These are phyloP conservation scores for Trinorchestia longiramus DNA, from an alignment of 1,140 invertebrate genomes.

Conservation along the genomic window DNA sequence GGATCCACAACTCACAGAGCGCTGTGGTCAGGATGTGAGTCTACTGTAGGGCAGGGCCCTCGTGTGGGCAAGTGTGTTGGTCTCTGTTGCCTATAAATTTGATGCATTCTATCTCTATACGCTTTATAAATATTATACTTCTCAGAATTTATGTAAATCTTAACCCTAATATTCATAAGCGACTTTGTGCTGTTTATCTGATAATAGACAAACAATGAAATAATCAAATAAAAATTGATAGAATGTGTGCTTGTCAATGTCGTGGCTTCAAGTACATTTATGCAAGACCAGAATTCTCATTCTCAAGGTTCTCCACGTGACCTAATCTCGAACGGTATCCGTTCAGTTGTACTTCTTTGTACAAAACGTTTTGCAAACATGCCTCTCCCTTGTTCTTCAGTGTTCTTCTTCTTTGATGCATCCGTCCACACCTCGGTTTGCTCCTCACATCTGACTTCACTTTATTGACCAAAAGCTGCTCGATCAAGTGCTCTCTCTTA, in stretches of 20 bases:
- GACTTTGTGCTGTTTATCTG: neutral
- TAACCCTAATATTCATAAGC: neutral
- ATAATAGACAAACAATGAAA: neutral
- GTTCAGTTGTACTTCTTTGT: neutral
- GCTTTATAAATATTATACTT: too few species aligned
- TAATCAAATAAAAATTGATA: neutral
- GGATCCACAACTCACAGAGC: slow-evolving; percentile 83
- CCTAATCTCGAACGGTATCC: neutral
- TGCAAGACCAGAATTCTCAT: neutral
- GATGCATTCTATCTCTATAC: too few species aligned
- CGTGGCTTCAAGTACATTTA: neutral
- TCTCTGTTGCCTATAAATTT: too few species aligned
- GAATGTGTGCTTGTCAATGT: too few species aligned
- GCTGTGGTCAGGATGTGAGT: slow-evolving; percentile 76
- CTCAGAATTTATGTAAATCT: neutral
- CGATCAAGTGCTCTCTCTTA: neutral
- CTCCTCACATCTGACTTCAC: neutral
- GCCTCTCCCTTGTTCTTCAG: too few species aligned
- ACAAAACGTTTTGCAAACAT: neutral
- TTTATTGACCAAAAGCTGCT: neutral
- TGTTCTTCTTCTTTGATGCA: too few species aligned
- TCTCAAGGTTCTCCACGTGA: neutral
- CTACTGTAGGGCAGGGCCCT: neutral
- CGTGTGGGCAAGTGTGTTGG: neutral
- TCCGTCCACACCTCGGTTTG: neutral